A percentile compares a stretch with the other conserved stretches of the same genome.
These are phyloP conservation scores for Cyclina sinensis DNA, from an alignment of 1,140 invertebrate genomes.

Conservation along the genomic window DNA sequence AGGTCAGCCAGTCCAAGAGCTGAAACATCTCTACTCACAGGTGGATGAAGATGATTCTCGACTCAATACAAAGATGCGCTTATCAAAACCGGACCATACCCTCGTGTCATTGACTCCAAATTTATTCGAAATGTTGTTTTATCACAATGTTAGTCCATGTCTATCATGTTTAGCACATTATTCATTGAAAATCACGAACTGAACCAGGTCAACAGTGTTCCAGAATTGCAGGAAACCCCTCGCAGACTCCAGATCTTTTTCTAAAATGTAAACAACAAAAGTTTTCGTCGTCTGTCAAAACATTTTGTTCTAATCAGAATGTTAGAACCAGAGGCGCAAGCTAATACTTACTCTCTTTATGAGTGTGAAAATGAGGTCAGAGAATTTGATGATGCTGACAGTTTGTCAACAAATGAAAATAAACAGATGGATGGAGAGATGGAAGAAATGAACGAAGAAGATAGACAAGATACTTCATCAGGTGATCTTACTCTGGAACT, in stretches of 20 bases:
- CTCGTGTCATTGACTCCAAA: background rate
- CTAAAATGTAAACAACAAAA: slow-evolving; percentile 39
- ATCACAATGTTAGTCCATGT: background rate
- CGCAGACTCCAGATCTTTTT: slow-evolving; percentile 25
- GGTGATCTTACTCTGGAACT: slow-evolving; percentile 3
- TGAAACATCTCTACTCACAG: slow-evolving; percentile 55
- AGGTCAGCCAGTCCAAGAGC: slow-evolving; percentile 52
- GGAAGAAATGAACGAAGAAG: slow-evolving; percentile 50
- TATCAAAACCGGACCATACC: too few species aligned
- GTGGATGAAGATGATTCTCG: slow-evolving; percentile 58
- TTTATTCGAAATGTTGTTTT: slow-evolving; percentile 13
- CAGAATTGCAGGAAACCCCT: slow-evolving; percentile 63
- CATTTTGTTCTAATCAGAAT: background rate
- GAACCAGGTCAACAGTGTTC: slow-evolving; percentile 62
- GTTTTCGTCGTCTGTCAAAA: background rate
- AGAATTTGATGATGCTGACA: slow-evolving; percentile 60
- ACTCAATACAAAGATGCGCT: background rate
- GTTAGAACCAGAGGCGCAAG: background rate
- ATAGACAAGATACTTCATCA: background rate
- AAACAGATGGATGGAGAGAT: slow-evolving; percentile 43
- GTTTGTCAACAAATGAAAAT: slow-evolving; percentile 64
- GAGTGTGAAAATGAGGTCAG: slow-evolving; percentile 32
- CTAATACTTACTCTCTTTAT: background rate
- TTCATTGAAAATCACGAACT: slow-evolving; percentile 25
- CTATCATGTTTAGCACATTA: background rate